Conservation (phyloP, 2,797 vertebrate species). For the Pseudochirops cupreus region DNA sequence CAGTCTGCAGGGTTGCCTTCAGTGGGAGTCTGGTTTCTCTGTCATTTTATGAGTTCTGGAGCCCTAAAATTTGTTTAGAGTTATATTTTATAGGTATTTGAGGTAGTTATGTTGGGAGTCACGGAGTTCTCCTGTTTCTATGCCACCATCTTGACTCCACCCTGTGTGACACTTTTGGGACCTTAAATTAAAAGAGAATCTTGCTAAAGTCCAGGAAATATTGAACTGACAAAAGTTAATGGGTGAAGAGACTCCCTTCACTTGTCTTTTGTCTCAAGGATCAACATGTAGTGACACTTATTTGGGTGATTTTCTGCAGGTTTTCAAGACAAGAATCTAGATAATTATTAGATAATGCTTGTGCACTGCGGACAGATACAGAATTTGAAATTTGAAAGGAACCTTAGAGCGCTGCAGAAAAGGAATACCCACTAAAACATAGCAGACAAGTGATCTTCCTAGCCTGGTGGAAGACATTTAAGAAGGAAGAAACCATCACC, state of each 20-base stretch:
- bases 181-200: not conserved
- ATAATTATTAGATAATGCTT: not conserved
- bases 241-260: not conserved
- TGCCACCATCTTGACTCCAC: too few relatives aligned
- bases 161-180: not conserved
- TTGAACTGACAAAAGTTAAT: not conserved
- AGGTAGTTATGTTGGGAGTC: too few relatives aligned
- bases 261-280: not conserved
- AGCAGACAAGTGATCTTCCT: not conserved
- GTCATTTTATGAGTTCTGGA: too few relatives aligned
- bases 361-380: not conserved
- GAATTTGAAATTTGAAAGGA: not conserved
- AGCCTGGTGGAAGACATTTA: not conserved
- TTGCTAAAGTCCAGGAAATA: not conserved
- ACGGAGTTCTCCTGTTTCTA: too few relatives aligned
- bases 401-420: not conserved
- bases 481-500: not conserved
- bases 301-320: not conserved
- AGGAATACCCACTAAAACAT: not conserved
- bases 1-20: too few relatives aligned
- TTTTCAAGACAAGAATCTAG: not conserved
- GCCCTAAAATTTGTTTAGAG: too few relatives aligned
- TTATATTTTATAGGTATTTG: too few relatives aligned
- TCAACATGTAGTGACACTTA: not conserved
- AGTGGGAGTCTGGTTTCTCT: too few relatives aligned